phyloP scores from a whole-genome alignment of 2,797 vertebrate species.

The Fratercula arctica region DNA sequence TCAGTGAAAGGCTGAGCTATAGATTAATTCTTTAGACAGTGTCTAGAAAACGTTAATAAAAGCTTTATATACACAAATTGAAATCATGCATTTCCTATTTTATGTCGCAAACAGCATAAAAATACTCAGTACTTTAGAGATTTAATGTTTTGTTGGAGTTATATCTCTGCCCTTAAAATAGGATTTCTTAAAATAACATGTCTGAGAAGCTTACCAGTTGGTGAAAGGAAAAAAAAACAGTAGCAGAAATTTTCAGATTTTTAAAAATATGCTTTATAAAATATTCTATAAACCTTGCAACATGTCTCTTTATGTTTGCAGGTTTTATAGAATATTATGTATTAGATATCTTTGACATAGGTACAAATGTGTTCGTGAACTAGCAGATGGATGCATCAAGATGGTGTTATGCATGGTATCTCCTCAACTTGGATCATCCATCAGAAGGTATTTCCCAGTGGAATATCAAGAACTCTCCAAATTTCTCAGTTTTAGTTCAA shows the following conservation, averaged over 20 bases:
- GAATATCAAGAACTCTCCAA: neutral
- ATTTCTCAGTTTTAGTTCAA: neutral
- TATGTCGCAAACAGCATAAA: neutral
- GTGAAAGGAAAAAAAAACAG: neutral
- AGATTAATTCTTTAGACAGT: neutral
- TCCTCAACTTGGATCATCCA: neutral
- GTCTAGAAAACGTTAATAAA: neutral
- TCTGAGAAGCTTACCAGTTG: neutral
- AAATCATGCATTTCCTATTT: neutral
- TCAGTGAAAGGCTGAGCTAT: neutral
- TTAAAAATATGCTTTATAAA: neutral
- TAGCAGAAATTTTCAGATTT: neutral
- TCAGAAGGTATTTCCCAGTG: neutral
- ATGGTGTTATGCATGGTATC: neutral
- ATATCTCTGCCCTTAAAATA: neutral
- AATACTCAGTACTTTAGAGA: neutral
- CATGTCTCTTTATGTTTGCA: neutral
- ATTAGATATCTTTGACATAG: neutral
- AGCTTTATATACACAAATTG: neutral
- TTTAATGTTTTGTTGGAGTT: neutral
- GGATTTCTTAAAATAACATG: neutral
- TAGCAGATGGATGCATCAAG: neutral
- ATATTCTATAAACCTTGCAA: neutral
- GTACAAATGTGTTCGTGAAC: neutral
- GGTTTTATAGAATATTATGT: neutral